A percentile compares a stretch with the other conserved stretches of the same genome.
These are phyloP conservation scores for Synchiropus splendidus DNA, from an alignment of 2,113 vertebrate genomes.

Conservation along the genomic window DNA sequence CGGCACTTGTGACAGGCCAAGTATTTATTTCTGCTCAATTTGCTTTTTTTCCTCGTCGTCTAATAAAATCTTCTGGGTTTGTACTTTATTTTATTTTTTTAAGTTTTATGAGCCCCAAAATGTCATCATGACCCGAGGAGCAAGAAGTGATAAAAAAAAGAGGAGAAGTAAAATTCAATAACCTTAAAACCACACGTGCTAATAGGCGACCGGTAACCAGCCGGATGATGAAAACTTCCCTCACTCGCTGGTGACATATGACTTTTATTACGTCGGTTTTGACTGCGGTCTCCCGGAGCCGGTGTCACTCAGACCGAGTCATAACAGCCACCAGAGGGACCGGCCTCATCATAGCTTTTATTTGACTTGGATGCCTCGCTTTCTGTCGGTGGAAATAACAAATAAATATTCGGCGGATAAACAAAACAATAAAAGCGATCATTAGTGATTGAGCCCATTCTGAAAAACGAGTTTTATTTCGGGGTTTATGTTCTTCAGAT, in stretches of 20 bases:
- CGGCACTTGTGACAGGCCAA: not conserved
- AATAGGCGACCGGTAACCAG: slow-evolving; percentile 14
- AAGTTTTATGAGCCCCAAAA: slow-evolving; percentile 2
- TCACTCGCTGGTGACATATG: slow-evolving; percentile 15
- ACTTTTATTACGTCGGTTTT: slow-evolving; percentile 21
- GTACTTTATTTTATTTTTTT: slow-evolving; percentile 15
- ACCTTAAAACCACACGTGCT: slow-evolving; percentile 10
- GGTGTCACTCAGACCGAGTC: slow-evolving; percentile 40
- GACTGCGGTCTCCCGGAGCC: slow-evolving; percentile 22
- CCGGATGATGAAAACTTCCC: slow-evolving; percentile 12
- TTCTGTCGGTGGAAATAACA: slow-evolving; percentile 43
- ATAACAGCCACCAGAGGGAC: slow-evolving; percentile 25
- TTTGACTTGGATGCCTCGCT: slow-evolving; percentile 46
- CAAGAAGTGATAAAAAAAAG: not conserved
- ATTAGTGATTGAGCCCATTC: slow-evolving; percentile 35
- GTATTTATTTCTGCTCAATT: not conserved
- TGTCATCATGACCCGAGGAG: slow-evolving; percentile 3
- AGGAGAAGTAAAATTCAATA: no score
- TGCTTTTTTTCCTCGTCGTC: not conserved
- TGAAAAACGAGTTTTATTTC: slow-evolving; percentile 28
- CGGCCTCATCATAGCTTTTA: slow-evolving; percentile 48
- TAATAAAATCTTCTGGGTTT: slow-evolving; percentile 1
- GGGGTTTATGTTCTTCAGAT: slow-evolving; percentile 5
- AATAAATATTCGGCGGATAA: slow-evolving; percentile 52
- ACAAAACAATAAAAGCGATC: slow-evolving; percentile 66